Conservation (phyloP, 2,888 invertebrate genomes). For the Flabesymbios commensalis region DNA sequence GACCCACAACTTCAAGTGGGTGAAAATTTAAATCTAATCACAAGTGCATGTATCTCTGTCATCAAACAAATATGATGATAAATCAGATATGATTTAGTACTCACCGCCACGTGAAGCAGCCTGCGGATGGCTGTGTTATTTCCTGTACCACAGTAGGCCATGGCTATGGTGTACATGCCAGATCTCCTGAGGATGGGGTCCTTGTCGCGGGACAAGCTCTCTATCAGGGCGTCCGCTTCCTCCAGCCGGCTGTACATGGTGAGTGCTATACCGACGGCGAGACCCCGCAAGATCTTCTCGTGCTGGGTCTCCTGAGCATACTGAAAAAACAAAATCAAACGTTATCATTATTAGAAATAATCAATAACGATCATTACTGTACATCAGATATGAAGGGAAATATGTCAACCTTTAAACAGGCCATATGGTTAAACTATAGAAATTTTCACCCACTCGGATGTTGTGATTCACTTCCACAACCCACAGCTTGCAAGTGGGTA, state of each 20-base stretch:
- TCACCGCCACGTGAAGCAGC: conserved; percentile 91
- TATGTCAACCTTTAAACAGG: too few relatives aligned
- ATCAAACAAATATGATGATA: too few relatives aligned
- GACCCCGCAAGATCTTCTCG: conserved; percentile 95
- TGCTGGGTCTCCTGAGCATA: conserved; percentile 96
- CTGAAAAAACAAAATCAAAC: conserved; percentile 55
- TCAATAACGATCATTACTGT: too few relatives aligned
- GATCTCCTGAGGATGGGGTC: conserved; percentile 92
- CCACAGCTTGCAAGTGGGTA: too few relatives aligned
- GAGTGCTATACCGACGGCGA: conserved; percentile 94
- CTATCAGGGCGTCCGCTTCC: conserved; percentile 92
- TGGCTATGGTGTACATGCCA: conserved; percentile 97
- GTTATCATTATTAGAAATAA: background rate
- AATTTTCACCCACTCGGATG: too few relatives aligned
- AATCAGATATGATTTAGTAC: too few relatives aligned
- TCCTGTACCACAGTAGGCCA: conserved; percentile 97
- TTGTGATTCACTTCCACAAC: too few relatives aligned
- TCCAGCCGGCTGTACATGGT: conserved; percentile 97
- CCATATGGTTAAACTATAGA: too few relatives aligned
- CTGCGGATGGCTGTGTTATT: conserved; percentile 94
- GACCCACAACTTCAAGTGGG: too few relatives aligned
- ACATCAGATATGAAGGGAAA: too few relatives aligned
- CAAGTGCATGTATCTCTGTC: too few relatives aligned
- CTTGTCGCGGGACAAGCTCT: conserved; percentile 86
- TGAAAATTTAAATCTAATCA: too few relatives aligned